A percentile compares a stretch with the other conserved stretches of the same genome.
These are phyloP conservation scores for Ichneumoninae sp. DNA, from an alignment of 2,888 invertebrate species.

Conservation along the genomic window DNA sequence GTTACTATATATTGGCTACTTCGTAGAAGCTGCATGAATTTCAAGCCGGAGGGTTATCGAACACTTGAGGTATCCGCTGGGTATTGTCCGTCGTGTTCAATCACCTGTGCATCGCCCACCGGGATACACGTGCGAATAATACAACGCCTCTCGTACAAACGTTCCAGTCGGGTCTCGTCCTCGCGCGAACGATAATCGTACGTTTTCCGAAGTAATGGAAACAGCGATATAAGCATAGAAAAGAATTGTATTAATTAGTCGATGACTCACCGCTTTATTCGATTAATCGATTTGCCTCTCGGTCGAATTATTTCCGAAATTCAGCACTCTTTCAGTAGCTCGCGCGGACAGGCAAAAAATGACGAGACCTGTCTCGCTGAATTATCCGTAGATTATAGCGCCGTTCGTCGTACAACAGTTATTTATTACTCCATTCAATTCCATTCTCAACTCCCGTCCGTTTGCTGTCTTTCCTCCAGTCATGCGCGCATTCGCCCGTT, in stretches of 20 bases:
- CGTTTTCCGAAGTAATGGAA: neutral
- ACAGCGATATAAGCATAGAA: neutral
- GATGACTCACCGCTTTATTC: slow-evolving; percentile 13
- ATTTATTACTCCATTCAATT: slow-evolving; percentile 16
- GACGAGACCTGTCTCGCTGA: neutral
- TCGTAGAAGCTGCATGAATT: slow-evolving; percentile 12
- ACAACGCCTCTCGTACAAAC: neutral
- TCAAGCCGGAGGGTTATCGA: slow-evolving; percentile 21
- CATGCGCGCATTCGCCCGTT: slow-evolving; percentile 10
- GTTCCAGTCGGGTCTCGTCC: neutral
- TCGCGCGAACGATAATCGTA: neutral
- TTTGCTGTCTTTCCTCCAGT: neutral
- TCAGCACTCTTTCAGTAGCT: neutral
- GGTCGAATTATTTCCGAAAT: slow-evolving; percentile 19
- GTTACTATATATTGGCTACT: slow-evolving; percentile 19
- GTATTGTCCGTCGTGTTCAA: slow-evolving; percentile 29
- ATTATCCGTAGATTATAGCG: neutral
- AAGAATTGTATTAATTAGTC: slow-evolving; percentile 17
- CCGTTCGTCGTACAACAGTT: neutral
- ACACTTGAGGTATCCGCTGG: slow-evolving; percentile 20
- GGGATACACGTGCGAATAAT: neutral
- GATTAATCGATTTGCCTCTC: slow-evolving; percentile 25
- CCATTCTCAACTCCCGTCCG: neutral
- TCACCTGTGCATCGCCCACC: slow-evolving; percentile 3
- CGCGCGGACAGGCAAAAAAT: neutral